Conservation (phyloP, 2,113 vertebrate species). For the Epinephelus fuscoguttatus region DNA sequence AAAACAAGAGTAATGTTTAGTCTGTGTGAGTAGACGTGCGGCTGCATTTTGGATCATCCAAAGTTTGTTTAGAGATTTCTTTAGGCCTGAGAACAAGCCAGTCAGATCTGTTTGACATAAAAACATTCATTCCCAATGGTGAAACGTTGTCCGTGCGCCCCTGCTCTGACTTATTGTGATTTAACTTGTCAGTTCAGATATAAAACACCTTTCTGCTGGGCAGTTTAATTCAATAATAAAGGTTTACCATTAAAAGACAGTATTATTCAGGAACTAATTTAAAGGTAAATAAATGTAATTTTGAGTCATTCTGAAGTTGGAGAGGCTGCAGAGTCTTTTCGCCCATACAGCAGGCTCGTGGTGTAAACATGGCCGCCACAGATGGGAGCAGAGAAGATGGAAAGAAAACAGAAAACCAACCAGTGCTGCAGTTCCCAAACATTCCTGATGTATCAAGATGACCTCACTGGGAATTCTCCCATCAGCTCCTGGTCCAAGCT, state of each 20-base stretch:
- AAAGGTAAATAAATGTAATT: not conserved
- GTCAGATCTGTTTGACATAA: no score
- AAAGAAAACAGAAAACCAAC: not conserved
- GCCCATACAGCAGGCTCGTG: not conserved
- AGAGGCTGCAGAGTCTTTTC: not conserved
- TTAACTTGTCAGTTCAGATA: no score
- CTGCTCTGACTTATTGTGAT: no score
- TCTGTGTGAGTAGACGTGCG: no score
- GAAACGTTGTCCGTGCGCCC: no score
- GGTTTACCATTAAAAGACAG: not conserved
- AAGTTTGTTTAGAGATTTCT: no score
- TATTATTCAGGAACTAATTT: not conserved
- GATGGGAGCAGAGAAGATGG: not conserved
- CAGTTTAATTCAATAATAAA: not conserved
- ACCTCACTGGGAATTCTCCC: constrained; percentile 47
- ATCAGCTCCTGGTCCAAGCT: constrained; percentile 16
- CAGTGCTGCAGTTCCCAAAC: constrained; percentile 57
- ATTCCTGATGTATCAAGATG: constrained; percentile 49
- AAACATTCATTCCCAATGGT: no score
- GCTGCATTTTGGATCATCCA: no score
- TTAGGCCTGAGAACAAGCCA: no score
- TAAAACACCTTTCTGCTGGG: no score
- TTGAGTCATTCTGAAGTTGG: not conserved
- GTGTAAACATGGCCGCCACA: not conserved
- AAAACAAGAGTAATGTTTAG: no score